Conservation (phyloP, 2,888 invertebrate genomes). For the Acleris emargana region DNA sequence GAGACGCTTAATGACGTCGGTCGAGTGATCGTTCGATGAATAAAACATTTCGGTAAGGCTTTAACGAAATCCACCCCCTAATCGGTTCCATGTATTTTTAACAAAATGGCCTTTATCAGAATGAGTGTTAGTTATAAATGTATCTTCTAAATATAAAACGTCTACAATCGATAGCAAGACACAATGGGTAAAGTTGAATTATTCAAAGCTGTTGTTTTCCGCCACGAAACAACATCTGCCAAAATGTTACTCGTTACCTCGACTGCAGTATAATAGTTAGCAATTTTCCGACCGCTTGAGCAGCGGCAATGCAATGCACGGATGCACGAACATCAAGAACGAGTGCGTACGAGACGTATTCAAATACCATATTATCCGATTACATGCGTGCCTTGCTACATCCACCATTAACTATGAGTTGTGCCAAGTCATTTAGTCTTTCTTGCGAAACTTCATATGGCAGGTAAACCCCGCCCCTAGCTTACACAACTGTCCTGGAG, state of each 20-base stretch:
- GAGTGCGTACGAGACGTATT: constrained; percentile 20
- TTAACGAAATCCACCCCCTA: constrained; percentile 42
- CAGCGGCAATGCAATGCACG: constrained; percentile 40
- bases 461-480: constrained; percentile 12
- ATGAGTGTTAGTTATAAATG: constrained; percentile 16
- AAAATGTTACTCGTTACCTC: constrained; percentile 23
- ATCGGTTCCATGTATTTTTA: constrained; percentile 36
- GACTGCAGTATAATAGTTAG: constrained; percentile 36
- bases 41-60: constrained; percentile 50
- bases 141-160: neutral
- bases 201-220: constrained; percentile 8
- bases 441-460: constrained; percentile 20
- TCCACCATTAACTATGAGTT: constrained; percentile 9
- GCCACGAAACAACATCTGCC: constrained; percentile 19
- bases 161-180: neutral
- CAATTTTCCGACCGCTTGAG: constrained; percentile 53
- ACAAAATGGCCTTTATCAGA: constrained; percentile 29
- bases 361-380: constrained; percentile 31
- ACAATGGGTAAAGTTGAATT: neutral
- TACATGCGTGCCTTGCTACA: constrained; percentile 29
- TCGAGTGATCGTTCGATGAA: constrained; percentile 48
- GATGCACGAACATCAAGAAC: constrained; percentile 32
- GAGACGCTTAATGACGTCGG: constrained; percentile 45
- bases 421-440: constrained; percentile 25
- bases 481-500: constrained; percentile 6